Conservation (phyloP, 2,797 vertebrate genomes). For the Sphenodon punctatus region DNA sequence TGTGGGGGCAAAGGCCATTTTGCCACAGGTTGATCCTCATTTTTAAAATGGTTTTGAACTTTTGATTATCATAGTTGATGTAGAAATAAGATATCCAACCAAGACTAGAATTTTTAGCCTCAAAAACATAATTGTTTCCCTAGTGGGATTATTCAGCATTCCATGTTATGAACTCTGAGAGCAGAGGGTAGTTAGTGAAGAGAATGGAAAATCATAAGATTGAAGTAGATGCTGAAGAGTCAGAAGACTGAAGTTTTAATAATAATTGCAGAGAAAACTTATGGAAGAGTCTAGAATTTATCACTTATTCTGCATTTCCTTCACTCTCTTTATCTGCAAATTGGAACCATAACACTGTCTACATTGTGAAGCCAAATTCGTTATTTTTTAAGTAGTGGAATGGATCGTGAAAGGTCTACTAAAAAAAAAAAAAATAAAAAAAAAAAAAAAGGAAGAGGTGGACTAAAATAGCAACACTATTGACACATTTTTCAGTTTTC, state of each 20-base stretch:
- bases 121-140: conserved; percentile 18
- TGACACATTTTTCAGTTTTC: no score
- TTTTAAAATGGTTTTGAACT: background rate
- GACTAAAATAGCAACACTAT: no score
- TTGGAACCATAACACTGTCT: background rate
- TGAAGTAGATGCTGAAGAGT: background rate
- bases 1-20: no score
- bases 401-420: no score
- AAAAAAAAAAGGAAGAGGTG: no score
- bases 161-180: background rate
- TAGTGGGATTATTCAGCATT: conserved; percentile 11
- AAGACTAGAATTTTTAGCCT: background rate
- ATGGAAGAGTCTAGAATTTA: no score
- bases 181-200: background rate
- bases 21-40: no score
- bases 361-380: background rate
- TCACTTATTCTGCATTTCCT: background rate
- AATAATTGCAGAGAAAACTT: no score
- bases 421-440: no score
- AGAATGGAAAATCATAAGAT: background rate
- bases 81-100: background rate
- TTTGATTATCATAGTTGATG: conserved; percentile 37
- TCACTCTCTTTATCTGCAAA: background rate
- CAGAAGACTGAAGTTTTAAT: background rate
- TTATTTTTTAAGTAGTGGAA: background rate